phyloP scores from a whole-genome alignment of 2,797 vertebrate species.

The Phataginus tricuspis region DNA sequence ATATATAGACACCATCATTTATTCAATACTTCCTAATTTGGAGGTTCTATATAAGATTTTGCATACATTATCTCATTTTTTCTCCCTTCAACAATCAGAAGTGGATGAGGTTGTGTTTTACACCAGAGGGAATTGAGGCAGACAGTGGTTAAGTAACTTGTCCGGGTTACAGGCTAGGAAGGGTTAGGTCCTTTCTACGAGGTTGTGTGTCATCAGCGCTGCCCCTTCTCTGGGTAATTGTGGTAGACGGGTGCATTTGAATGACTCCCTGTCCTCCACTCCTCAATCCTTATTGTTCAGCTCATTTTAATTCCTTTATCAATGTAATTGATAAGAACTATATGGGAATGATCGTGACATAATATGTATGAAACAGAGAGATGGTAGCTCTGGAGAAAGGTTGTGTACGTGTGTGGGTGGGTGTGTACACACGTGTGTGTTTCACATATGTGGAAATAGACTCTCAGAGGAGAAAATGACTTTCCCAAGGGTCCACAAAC shows the following conservation, averaged over 20 bases:
- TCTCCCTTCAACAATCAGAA: not conserved
- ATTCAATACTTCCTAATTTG: not conserved
- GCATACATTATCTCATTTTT: not conserved
- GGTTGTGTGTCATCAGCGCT: not conserved
- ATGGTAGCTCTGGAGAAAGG: not conserved
- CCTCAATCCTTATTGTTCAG: not conserved
- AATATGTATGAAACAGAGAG: not conserved
- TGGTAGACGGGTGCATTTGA: not conserved
- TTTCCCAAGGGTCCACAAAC: not conserved
- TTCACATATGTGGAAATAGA: not conserved
- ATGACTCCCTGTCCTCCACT: not conserved
- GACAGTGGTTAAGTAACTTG: not conserved
- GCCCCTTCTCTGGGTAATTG: not conserved
- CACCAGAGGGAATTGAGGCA: not conserved
- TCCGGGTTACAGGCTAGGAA: not conserved
- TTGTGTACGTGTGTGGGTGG: not conserved
- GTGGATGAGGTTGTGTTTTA: not conserved
- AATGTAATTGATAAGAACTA: not conserved
- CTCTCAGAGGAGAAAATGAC: not conserved
- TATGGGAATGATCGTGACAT: not conserved
- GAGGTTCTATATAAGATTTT: not conserved
- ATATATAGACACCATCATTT: not conserved
- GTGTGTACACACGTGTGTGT: fast-evolving
- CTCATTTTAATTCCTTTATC: not conserved
- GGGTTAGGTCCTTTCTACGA: not conserved